These are phyloP conservation scores for Listronotus oregonensis DNA, from an alignment of 1,140 invertebrate species.

Conservation along the genomic window DNA sequence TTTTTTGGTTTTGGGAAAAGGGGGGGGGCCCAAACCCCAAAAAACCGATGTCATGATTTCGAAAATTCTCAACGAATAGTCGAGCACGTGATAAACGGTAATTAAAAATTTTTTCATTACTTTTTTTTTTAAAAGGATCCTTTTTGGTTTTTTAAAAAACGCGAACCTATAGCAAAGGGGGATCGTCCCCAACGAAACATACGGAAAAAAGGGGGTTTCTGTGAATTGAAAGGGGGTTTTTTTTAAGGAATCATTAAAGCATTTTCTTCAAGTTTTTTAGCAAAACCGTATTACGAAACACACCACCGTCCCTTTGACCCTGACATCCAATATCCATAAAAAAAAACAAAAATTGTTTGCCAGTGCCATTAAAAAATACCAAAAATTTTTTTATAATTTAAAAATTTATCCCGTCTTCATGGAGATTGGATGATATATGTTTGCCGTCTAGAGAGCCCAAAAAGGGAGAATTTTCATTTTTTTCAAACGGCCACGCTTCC, in stretches of 20 bases:
- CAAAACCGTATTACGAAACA: conserved; percentile 32
- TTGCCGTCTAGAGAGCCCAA: conserved; percentile 46
- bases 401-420: conserved; percentile 32
- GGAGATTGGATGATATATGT: conserved; percentile 40
- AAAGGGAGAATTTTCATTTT: conserved; percentile 19
- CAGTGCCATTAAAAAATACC: conserved; percentile 38
- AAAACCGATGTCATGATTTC: conserved; percentile 12
- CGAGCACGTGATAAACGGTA: conserved; percentile 15
- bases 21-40: conserved; percentile 4
- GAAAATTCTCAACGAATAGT: conserved; percentile 10
- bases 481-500: no score
- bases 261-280: conserved; percentile 40
- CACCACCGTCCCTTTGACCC: conserved; percentile 48
- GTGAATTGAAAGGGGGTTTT: conserved; percentile 37
- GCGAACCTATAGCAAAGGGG: conserved; percentile 49
- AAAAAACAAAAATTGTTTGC: conserved; percentile 43
- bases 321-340: conserved; percentile 52
- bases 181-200: conserved; percentile 52
- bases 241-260: conserved; percentile 42
- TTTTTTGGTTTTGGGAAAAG: conserved; percentile 3
- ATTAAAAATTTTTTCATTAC: conserved; percentile 3
- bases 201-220: conserved; percentile 30
- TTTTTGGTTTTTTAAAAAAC: conserved; percentile 48
- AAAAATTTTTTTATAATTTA: conserved; percentile 27
- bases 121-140: conserved; percentile 2